phyloP scores from a whole-genome alignment of 2,888 invertebrate species.

The Monopis laevigella region DNA sequence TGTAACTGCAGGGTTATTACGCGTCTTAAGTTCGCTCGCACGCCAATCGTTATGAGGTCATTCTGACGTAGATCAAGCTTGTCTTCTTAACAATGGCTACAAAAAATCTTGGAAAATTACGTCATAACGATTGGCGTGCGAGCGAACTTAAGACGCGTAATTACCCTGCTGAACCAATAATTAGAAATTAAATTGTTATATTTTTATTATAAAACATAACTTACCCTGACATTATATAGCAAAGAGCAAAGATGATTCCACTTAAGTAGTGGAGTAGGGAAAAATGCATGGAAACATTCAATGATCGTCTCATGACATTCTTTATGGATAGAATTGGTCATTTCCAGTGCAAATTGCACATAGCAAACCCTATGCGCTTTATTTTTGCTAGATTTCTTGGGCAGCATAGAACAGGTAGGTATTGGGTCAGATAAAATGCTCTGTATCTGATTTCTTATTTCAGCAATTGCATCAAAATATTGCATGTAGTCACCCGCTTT shows the following conservation, averaged over 20 bases:
- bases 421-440: slow-evolving; percentile 80
- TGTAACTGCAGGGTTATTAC: too few species aligned
- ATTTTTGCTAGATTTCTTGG: slow-evolving; percentile 41
- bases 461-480: slow-evolving; percentile 86
- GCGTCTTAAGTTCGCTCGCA: too few species aligned
- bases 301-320: slow-evolving; percentile 93
- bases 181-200: neutral
- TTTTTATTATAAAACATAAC: too few species aligned
- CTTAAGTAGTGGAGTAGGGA: slow-evolving; percentile 91
- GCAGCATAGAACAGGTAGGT: slow-evolving; percentile 43
- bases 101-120: too few species aligned
- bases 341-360: slow-evolving; percentile 61
- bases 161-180: too few species aligned
- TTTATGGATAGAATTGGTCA: slow-evolving; percentile 80
- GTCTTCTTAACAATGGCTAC: too few species aligned
- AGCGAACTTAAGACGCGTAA: too few species aligned
- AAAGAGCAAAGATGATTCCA: slow-evolving; percentile 92
- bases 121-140: too few species aligned
- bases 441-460: slow-evolving; percentile 82
- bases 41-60: too few species aligned
- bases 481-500: slow-evolving; percentile 75
- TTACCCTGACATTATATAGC: slow-evolving; percentile 73
- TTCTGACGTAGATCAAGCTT: too few species aligned
- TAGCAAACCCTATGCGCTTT: slow-evolving; percentile 48
- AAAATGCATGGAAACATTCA: slow-evolving; percentile 94